A percentile compares a stretch with the other conserved stretches of the same genome.
Conservation (phyloP, 2,113 vertebrate genomes). For the Tachycineta bicolor region DNA sequence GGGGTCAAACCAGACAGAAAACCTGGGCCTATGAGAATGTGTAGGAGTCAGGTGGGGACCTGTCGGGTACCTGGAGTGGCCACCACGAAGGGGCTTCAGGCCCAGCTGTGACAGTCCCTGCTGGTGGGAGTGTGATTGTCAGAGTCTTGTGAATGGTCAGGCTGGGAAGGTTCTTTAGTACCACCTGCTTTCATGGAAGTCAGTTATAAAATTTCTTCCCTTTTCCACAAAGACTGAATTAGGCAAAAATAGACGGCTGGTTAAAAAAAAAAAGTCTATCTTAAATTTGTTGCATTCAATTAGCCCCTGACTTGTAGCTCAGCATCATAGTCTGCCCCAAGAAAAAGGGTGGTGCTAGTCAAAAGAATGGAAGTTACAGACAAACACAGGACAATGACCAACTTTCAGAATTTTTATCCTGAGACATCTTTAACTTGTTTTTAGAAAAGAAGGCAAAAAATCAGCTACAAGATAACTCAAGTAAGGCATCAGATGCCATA, state of each 20-base stretch:
- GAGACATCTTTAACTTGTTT: background rate
- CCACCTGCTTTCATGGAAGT: background rate
- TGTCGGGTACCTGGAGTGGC: fast-evolving
- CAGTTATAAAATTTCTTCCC: background rate
- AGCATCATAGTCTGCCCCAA: background rate
- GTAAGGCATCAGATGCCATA: background rate
- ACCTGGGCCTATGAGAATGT: background rate
- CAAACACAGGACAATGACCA: background rate
- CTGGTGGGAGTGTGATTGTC: too few relatives aligned
- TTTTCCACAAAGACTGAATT: background rate
- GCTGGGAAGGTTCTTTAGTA: background rate
- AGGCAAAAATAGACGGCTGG: background rate
- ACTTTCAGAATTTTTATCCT: background rate
- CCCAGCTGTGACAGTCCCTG: background rate
- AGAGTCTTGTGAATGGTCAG: background rate
- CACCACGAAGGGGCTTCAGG: fast-evolving
- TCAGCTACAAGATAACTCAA: background rate
- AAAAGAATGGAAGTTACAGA: background rate
- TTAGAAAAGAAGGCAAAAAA: background rate
- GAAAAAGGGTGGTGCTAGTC: background rate
- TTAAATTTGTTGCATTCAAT: background rate
- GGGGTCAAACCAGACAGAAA: background rate
- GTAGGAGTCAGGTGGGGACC: background rate
- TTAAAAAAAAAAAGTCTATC: background rate
- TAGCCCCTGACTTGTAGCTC: background rate